Percentiles rank a stretch among this genome's conserved stretches.
Conservation (phyloP, 2,113 vertebrate genomes). For the Sisor rabdophorus region DNA sequence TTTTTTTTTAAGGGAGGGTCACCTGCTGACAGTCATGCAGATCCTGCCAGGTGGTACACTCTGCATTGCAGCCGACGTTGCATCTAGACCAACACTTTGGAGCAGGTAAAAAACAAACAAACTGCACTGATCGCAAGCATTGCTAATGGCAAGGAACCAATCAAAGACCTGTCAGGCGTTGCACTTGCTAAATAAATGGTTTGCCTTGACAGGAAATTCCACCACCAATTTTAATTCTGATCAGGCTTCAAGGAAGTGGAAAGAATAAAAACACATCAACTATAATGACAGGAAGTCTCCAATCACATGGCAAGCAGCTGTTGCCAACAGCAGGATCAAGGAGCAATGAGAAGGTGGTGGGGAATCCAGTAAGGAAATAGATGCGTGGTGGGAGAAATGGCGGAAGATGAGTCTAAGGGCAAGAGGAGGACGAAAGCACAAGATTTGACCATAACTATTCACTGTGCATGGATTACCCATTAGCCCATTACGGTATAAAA, state of each 20-base stretch:
- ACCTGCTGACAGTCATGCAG: slow-evolving; percentile 53
- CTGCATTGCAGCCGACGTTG: slow-evolving; percentile 6
- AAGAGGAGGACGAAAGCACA: slow-evolving; percentile 13
- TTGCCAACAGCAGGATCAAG: slow-evolving; percentile 74
- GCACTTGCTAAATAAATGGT: slow-evolving; percentile 81
- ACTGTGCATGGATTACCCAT: slow-evolving; percentile 15
- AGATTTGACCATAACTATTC: slow-evolving; percentile 64
- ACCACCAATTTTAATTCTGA: slow-evolving; percentile 89
- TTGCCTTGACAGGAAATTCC: slow-evolving; percentile 95
- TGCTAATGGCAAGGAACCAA: slow-evolving; percentile 78
- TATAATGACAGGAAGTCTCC: slow-evolving; percentile 89
- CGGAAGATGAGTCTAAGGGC: slow-evolving; percentile 1
- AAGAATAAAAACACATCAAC: slow-evolving; percentile 92
- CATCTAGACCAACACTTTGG: slow-evolving; percentile 21
- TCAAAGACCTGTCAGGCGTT: slow-evolving; percentile 73
- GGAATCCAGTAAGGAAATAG: slow-evolving; percentile 64
- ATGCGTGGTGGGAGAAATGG: slow-evolving; percentile 15
- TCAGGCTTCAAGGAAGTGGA: slow-evolving; percentile 89
- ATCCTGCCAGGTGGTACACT: slow-evolving; percentile 36
- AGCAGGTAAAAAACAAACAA: slow-evolving; percentile 63
- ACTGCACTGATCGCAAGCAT: slow-evolving; percentile 56
- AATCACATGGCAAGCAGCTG: slow-evolving; percentile 88
- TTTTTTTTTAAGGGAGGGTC: slow-evolving; percentile 69
- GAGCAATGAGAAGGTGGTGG: slow-evolving; percentile 70
- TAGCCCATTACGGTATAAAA: slow-evolving; percentile 23